Base-by-base conservation (phyloP, 2,113 vertebrate genomes). In the Poeciliopsis prolifica region DNA sequence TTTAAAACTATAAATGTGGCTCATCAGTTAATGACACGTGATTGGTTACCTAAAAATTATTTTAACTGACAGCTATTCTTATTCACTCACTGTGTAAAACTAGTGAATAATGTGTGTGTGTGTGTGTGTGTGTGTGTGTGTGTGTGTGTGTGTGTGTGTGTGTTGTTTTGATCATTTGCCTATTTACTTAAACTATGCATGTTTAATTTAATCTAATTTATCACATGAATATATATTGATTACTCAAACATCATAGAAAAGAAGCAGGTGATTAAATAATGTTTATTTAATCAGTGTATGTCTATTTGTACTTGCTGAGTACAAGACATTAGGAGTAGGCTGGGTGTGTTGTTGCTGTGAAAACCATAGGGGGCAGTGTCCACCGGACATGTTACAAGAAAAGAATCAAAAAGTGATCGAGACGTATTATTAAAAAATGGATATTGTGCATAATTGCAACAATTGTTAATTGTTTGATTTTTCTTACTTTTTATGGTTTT, bases 311-410 rank as follows among this genome's bases (percentile, higher is more conserved):
- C 13, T 62, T 29, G 58, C 33, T 61, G 15, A 58, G 58, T 12
- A 14, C 61, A 69, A 54, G 65, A 2, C 14, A 74, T 44, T 9
- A 75, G 33, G 65, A 72, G 81, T 71, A 68, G 31, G 5, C 63
- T 61, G 26, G 65, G 19, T 88, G 78, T 81, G 73, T 30, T 85
- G 58, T 82, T 40, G 70, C 67, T 51, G 22, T 75, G 14, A 65
- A 65, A 70, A 74, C 88, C 80, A 75, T 69, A 86, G 84, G 72
- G 86, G 88, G 87, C 89, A 90, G 89, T 88, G 72, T 90, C 66
- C 62, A 86, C 85, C 72, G 86, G 65, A 81, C 80, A 77, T 63
- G 68, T 10, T 61, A 22, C 51, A 29, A 48, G 15, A 70, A 48
- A 15, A 14, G 66, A 81, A 6, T 58, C 24, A n/a, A 70, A 37